phyloP scores from a whole-genome alignment of 2,113 vertebrate species.

The Neodon shergylaensis region DNA sequence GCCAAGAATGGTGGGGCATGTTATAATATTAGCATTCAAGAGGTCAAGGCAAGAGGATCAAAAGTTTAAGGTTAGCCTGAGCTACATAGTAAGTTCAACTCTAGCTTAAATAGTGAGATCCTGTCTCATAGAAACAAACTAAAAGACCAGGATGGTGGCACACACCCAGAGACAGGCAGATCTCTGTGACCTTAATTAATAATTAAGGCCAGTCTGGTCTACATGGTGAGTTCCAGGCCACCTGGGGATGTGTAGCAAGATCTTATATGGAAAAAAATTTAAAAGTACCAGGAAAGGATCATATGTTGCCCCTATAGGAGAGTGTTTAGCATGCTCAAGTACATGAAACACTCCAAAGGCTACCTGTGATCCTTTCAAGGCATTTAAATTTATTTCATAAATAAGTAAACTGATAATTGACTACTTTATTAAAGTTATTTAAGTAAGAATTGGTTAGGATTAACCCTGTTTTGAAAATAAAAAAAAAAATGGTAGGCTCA shows the following conservation, averaged over 20 bases:
- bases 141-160: not conserved
- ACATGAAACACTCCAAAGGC: not conserved
- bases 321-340: not conserved
- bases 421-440: not conserved
- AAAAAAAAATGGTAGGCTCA: not conserved
- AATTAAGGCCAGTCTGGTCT: not conserved
- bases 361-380: not conserved
- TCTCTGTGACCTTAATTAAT: not conserved
- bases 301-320: not conserved
- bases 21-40: not conserved
- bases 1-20: not conserved
- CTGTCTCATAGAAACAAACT: not conserved
- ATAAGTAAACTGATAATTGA: not conserved
- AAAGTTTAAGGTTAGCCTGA: not conserved
- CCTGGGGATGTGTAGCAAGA: not conserved
- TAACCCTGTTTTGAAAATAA: not conserved
- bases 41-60: not conserved
- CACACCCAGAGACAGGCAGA: not conserved
- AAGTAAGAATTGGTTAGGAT: slow-evolving; percentile 33
- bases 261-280: not conserved
- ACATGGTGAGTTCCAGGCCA: not conserved
- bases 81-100: not conserved
- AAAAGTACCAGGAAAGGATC: not conserved
- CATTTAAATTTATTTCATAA: not conserved
- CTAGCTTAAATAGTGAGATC: not conserved